Evolutionary conservation across 2,888 invertebrate genomes (phyloP).

Genomic region (Cantharis rustica): DNA sequence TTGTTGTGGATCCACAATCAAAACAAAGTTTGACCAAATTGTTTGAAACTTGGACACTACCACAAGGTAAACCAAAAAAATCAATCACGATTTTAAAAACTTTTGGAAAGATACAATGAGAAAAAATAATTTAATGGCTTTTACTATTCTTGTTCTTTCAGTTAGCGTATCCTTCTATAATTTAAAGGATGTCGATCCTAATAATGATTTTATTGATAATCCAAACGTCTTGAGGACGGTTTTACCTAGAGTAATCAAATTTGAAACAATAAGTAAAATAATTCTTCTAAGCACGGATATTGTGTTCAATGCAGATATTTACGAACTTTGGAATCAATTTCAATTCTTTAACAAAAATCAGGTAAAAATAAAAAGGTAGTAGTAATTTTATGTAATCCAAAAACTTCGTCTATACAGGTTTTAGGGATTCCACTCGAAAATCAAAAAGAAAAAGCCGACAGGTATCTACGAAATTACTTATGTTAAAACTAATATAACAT

Average conservation of each 20-base stretch:
- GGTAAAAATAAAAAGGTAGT: constrained; percentile 51
- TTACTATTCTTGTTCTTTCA: background rate
- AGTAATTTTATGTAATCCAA: no score
- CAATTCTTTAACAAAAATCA: constrained; percentile 71
- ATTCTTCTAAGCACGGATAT: constrained; percentile 87
- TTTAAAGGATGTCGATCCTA: background rate
- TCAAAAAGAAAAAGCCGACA: background rate
- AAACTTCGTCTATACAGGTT: constrained; percentile 57
- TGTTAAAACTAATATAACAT: background rate
- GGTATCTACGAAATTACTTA: background rate
- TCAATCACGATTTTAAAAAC: background rate
- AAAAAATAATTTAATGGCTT: background rate
- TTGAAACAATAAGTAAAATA: constrained; percentile 65
- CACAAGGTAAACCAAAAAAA: background rate
- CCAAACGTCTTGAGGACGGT: background rate
- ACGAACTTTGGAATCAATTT: constrained; percentile 80
- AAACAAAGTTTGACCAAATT: background rate
- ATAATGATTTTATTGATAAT: background rate
- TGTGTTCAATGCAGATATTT: constrained; percentile 80
- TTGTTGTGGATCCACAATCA: background rate
- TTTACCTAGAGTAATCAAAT: background rate
- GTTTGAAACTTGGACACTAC: background rate
- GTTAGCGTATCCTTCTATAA: background rate
- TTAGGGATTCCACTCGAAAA: constrained; percentile 85
- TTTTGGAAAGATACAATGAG: background rate